These are phyloP conservation scores for Australoheros scitulus DNA, from an alignment of 2,113 vertebrate genomes.

Conservation along the genomic window DNA sequence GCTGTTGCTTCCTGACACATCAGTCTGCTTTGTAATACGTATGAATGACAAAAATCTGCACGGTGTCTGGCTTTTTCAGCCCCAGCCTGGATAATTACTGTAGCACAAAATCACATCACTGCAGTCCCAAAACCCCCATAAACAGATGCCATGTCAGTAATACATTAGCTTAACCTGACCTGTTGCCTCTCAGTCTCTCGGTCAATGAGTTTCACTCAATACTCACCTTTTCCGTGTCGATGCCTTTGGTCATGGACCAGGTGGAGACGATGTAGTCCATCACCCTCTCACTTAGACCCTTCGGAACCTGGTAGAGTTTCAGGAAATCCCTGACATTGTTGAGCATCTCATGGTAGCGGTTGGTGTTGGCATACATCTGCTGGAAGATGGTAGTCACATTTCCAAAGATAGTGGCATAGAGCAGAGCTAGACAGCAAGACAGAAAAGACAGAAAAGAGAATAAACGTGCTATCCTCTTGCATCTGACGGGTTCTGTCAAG, in stretches of 20 bases:
- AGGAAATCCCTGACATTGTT: slow-evolving; percentile 97
- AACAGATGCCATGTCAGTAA: not conserved
- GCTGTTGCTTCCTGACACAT: accelerated
- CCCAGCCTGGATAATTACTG: not conserved
- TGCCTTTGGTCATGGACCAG: slow-evolving; percentile 99
- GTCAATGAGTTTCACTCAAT: no score
- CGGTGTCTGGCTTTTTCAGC: not conserved
- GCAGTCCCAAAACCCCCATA: not conserved
- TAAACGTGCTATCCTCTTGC: no score
- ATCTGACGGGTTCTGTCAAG: no score
- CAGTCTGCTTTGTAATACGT: not conserved
- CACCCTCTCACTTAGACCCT: slow-evolving; percentile 95
- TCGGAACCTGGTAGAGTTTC: slow-evolving; percentile 98
- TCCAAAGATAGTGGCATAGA: slow-evolving; percentile 99
- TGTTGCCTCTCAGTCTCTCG: not conserved
- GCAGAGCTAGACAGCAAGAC: slow-evolving; percentile 83
- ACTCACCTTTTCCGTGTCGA: slow-evolving; percentile 95
- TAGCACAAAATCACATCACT: not conserved
- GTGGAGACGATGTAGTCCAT: slow-evolving; percentile 99
- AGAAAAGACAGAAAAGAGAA: not conserved
- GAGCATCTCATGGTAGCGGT: slow-evolving; percentile 97
- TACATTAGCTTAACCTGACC: not conserved
- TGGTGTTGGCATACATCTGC: slow-evolving; percentile 99
- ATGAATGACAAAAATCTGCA: not conserved
- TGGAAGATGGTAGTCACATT: slow-evolving; percentile 99